Base-by-base conservation (phyloP, 2,113 vertebrate species). In the Grammomys surdaster region DNA sequence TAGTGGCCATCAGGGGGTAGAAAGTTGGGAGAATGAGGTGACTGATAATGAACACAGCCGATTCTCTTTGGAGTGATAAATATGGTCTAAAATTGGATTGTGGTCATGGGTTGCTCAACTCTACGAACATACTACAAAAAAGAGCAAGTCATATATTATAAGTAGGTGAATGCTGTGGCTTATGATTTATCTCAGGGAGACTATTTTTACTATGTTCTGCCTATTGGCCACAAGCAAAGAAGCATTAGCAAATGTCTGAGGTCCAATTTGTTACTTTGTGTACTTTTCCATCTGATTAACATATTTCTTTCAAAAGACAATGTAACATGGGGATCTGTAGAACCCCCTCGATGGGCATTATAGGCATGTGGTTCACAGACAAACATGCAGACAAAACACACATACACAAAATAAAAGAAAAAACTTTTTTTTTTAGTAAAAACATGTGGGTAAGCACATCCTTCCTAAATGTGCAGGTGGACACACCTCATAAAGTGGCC, bases 181-280 rank as follows among this genome's bases (percentile, higher is more conserved):
- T 94, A 48, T 78, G 46, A 86, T 86, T n/a, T 70, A 87, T 46
- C 73, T 63, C 80, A 78, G 56, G 56, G 85, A 89, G 88, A 16
- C 40, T 81, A 48, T 72, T 92, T 84, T 88, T 87, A 28, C 36
- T 58, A 70, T 67, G 69, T 76, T 90, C 36, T 82, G 51, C 67
- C 80, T 93, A 31, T 90, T 93, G 69, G 43, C 60, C 67, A 94
- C 56, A 75, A 75, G 67, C 28, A 86, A 94, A 89, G 40, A 89
- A 80, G 73, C 89, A 67, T 80, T 80, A 86, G 48, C 92, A 69
- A 92, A 84, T 78, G 77, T 40, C 69, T 65, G 81, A 77, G 51
- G 75, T 65, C 16, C 51, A 43, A n/a, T 69, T 6, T 40, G 43
- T 19, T 36, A 12, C 5, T 46, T 33, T 78, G 43, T 93, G 40